These are phyloP conservation scores for Peromyscus attwateri DNA, from an alignment of 2,797 vertebrate species.

Conservation along the genomic window DNA sequence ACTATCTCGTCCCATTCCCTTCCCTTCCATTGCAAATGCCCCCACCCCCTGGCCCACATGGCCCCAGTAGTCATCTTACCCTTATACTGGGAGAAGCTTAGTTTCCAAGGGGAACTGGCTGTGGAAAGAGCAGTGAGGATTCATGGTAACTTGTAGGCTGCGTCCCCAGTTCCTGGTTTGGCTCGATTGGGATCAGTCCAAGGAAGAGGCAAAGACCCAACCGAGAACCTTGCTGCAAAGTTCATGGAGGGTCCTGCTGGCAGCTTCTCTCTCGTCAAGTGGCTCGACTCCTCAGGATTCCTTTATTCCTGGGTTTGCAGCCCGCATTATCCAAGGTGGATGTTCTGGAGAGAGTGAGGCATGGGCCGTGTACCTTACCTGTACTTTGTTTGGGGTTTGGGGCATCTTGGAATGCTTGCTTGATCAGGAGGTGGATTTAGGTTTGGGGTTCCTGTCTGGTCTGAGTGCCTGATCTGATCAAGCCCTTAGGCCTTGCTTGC, in stretches of 20 bases:
- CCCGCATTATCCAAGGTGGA: not conserved
- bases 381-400: not conserved
- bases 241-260: not conserved
- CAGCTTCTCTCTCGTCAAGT: not conserved
- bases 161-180: not conserved
- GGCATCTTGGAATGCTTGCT: not conserved
- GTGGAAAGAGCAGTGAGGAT: not conserved
- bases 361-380: not conserved
- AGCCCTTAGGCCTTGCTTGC: not conserved
- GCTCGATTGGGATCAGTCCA: not conserved
- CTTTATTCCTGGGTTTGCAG: not conserved
- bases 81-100: conserved; percentile 41
- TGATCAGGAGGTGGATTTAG: not conserved
- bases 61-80: not conserved
- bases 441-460: not conserved
- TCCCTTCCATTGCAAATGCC: not conserved
- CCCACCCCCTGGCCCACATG: not conserved
- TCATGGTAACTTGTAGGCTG: not conserved
- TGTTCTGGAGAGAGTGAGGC: not conserved
- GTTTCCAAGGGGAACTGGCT: not conserved
- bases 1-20: not conserved
- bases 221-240: not conserved
- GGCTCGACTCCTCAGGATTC: not conserved
- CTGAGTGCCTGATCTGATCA: not conserved
- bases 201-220: not conserved